phyloP scores from a whole-genome alignment of 2,797 vertebrate genomes.

The Yasuhikotakia modesta region DNA sequence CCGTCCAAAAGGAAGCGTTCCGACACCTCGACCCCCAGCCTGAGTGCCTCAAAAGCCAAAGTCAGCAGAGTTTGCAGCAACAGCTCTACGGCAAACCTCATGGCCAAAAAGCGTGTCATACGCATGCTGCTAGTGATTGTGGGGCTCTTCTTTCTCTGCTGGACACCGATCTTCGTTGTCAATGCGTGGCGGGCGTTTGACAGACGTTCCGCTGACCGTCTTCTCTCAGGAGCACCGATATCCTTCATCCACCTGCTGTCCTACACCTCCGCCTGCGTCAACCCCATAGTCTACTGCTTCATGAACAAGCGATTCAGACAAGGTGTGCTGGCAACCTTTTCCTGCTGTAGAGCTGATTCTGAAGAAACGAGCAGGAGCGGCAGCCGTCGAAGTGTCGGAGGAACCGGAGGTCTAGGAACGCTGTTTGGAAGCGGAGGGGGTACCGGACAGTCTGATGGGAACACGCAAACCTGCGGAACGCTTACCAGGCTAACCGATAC shows the following conservation, averaged over 20 bases:
- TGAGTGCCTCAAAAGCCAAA: conserved; percentile 55
- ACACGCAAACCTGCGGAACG: conserved; percentile 70
- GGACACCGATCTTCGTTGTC: conserved; percentile 93
- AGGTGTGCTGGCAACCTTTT: conserved; percentile 86
- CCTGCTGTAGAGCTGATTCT: conserved; percentile 72
- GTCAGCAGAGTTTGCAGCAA: conserved; percentile 77
- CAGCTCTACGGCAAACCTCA: conserved; percentile 84
- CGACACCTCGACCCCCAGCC: conserved; percentile 66
- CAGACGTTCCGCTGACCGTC: conserved; percentile 78
- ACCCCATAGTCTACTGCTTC: conserved; percentile 98
- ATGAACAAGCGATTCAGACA: conserved; percentile 96
- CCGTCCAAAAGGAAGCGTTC: conserved; percentile 73
- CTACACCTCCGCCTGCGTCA: conserved; percentile 94
- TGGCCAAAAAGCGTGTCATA: conserved; percentile 96
- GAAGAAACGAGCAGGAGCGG: conserved; percentile 41
- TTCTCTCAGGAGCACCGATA: conserved; percentile 90
- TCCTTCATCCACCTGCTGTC: conserved; percentile 96
- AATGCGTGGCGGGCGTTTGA: conserved; percentile 96
- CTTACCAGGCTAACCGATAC: conserved; percentile 81
- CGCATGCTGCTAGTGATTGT: conserved; percentile 97
- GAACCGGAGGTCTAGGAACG: conserved; percentile 42
- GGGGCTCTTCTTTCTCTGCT: conserved; percentile 93
- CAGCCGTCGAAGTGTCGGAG: conserved; percentile 15
- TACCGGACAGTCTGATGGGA: conserved; percentile 77
- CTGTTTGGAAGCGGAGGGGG: conserved; percentile 24